These are phyloP conservation scores for Diaperis boleti DNA, from an alignment of 2,888 invertebrate genomes.

Conservation along the genomic window DNA sequence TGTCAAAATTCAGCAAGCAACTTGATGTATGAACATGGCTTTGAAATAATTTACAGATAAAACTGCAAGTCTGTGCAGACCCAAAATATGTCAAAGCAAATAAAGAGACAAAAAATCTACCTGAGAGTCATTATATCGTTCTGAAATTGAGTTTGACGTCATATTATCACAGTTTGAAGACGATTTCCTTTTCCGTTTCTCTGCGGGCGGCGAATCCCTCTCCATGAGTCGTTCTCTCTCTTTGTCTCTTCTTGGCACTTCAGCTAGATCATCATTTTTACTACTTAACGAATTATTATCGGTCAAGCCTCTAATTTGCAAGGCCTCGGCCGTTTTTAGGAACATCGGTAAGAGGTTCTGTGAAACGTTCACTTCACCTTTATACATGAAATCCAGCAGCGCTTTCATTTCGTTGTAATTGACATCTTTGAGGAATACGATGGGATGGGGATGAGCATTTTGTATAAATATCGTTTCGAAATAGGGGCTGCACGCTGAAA, in stretches of 20 bases:
- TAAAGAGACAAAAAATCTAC: conserved; percentile 60
- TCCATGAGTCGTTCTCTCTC: conserved; percentile 63
- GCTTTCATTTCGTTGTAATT: conserved; percentile 91
- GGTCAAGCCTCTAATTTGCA: conserved; percentile 90
- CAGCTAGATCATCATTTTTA: conserved; percentile 59
- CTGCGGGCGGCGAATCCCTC: conserved; percentile 65
- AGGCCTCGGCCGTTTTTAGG: conserved; percentile 91
- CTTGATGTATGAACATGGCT: too few relatives aligned
- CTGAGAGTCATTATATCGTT: conserved; percentile 78
- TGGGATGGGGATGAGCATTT: conserved; percentile 90
- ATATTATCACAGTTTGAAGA: conserved; percentile 76
- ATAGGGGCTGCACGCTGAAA: conserved; percentile 94
- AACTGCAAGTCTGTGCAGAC: too few relatives aligned
- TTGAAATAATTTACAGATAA: too few relatives aligned
- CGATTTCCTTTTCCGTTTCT: conserved; percentile 75
- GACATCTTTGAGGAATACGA: conserved; percentile 94
- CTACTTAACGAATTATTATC: conserved; percentile 79
- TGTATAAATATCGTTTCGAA: conserved; percentile 92
- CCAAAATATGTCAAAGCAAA: neutral
- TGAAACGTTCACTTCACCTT: conserved; percentile 84
- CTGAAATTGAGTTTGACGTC: conserved; percentile 72
- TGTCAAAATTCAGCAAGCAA: too few relatives aligned
- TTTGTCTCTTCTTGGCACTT: conserved; percentile 56
- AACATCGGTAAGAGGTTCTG: conserved; percentile 92
- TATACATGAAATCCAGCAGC: conserved; percentile 93